phyloP scores from a whole-genome alignment of 2,888 invertebrate genomes.

The Sinodicranocentrus sp. region DNA sequence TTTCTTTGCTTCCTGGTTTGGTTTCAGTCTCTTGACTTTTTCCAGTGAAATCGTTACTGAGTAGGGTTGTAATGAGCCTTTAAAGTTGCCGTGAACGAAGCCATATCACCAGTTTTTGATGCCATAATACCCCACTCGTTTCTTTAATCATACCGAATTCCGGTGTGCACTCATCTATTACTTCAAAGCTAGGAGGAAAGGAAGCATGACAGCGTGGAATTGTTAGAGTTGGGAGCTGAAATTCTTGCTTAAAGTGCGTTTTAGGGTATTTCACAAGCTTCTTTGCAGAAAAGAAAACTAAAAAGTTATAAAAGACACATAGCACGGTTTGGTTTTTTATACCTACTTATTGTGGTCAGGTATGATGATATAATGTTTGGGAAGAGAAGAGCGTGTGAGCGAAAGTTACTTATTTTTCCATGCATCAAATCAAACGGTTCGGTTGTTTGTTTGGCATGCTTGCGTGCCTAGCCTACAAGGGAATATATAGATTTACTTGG shows the following conservation, averaged over 20 bases:
- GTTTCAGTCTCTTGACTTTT: not conserved
- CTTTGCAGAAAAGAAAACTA: not conserved
- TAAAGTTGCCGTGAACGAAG: conserved; percentile 15
- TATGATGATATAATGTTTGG: too few species aligned
- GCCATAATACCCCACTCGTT: conserved; percentile 40
- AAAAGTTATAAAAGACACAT: too few species aligned
- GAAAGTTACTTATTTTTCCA: too few species aligned
- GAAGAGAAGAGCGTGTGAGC: too few species aligned
- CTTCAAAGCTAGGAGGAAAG: conserved; percentile 42
- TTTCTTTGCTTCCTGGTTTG: not conserved
- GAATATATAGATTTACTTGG: too few species aligned
- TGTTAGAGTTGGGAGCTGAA: too few species aligned
- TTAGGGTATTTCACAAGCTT: not conserved
- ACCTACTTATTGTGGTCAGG: too few species aligned
- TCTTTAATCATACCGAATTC: conserved; percentile 48
- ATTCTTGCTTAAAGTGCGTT: too few species aligned
- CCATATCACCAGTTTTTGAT: conserved; percentile 26
- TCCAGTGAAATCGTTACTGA: not conserved
- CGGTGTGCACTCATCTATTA: conserved; percentile 58
- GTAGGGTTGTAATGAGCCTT: conserved; percentile 44
- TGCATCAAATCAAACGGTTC: too few species aligned
- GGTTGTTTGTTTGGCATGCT: too few species aligned
- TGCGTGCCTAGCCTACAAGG: too few species aligned
- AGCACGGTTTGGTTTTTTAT: too few species aligned
- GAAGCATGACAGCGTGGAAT: conserved; percentile 45